phyloP scores from a whole-genome alignment of 2,888 invertebrate genomes.

The Sphaerophoria rueppellii region DNA sequence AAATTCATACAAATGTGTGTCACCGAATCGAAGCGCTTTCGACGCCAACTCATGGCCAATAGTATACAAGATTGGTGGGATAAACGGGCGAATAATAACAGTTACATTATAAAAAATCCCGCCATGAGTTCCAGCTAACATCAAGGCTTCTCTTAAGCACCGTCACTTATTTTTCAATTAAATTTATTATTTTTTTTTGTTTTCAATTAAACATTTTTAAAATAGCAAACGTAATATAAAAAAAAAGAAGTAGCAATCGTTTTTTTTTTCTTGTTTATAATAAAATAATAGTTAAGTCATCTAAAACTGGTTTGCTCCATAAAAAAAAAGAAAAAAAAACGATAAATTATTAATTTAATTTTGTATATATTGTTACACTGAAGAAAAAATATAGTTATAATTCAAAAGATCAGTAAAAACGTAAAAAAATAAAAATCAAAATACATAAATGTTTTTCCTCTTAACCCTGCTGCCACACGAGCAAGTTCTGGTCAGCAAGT shows the following conservation, averaged over 20 bases:
- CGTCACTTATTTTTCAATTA: conserved; percentile 19
- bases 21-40: conserved; percentile 80
- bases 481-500: too few relatives aligned
- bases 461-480: too few relatives aligned
- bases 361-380: conserved; percentile 61
- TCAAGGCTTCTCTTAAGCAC: conserved; percentile 37
- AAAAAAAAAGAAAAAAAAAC: conserved; percentile 24
- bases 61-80: conserved; percentile 82
- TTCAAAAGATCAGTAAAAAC: conserved; percentile 44
- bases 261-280: conserved; percentile 7
- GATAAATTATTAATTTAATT: conserved; percentile 30
- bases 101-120: conserved; percentile 51
- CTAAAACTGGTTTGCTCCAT: conserved; percentile 35
- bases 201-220: conserved; percentile 56
- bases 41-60: conserved; percentile 81
- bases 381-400: conserved; percentile 21
- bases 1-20: conserved; percentile 82
- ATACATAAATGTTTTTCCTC: conserved; percentile 17
- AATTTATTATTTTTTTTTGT: conserved; percentile 16
- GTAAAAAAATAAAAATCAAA: conserved; percentile 34
- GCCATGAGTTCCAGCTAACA: conserved; percentile 64
- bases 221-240: conserved; percentile 49
- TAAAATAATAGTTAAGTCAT: conserved; percentile 55
- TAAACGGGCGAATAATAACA: conserved; percentile 76
- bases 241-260: conserved; percentile 44